phyloP scores from a whole-genome alignment of 2,113 vertebrate species.

The Pterocles orientalis region DNA sequence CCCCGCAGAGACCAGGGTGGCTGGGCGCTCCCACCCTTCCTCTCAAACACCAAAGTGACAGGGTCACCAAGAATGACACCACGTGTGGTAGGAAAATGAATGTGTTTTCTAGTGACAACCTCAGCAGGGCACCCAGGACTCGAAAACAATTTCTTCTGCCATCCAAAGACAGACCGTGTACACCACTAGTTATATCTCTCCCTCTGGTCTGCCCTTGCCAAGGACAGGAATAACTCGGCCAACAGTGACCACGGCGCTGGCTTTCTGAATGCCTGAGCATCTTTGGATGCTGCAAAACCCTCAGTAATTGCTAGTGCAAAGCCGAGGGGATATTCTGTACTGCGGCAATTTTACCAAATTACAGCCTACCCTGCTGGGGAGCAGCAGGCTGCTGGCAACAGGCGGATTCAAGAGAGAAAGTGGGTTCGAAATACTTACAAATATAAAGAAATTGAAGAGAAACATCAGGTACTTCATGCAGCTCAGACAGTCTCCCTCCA shows the following conservation, averaged over 20 bases:
- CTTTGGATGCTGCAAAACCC: not conserved
- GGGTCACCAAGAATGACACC: not conserved
- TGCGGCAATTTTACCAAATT: not conserved
- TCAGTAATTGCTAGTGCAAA: not conserved
- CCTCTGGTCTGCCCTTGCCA: not conserved
- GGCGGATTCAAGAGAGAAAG: not conserved
- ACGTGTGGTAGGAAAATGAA: not conserved
- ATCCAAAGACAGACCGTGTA: not conserved
- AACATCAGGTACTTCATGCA: conserved; percentile 96
- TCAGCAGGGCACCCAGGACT: not conserved
- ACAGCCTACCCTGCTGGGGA: not conserved
- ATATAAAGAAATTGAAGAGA: conserved; percentile 95
- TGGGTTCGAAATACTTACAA: conserved; percentile 83
- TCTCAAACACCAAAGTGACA: not conserved
- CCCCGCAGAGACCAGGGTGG: not conserved
- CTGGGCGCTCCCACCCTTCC: not conserved
- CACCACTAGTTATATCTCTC: not conserved
- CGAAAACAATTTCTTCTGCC: not conserved
- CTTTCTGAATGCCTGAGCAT: not conserved
- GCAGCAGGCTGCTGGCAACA: not conserved
- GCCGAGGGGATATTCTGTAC: not conserved
- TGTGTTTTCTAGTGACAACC: not conserved
- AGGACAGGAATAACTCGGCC: not conserved
- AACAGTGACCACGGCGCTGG: not conserved
- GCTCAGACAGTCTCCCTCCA: conserved; percentile 94